These are phyloP conservation scores for Halesus radiatus DNA, from an alignment of 1,140 invertebrate genomes.

Conservation along the genomic window DNA sequence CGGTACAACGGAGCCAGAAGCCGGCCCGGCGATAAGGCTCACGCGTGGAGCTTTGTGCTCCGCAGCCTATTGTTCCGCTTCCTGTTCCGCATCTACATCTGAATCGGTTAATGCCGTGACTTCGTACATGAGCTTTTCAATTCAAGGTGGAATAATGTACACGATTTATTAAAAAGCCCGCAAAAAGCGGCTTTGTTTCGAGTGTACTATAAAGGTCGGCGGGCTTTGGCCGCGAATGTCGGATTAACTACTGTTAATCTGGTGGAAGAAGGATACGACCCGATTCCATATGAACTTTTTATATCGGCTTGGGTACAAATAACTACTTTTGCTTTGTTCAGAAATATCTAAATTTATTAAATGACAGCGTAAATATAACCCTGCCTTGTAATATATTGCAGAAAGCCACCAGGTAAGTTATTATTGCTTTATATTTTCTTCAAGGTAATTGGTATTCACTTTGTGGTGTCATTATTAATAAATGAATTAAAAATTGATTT, in stretches of 20 bases:
- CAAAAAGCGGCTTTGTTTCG: not conserved
- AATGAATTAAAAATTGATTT: too few species aligned
- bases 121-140: constrained; percentile 12
- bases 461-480: too few species aligned
- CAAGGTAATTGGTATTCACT: too few species aligned
- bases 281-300: not conserved
- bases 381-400: not conserved
- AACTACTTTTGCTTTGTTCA: not conserved
- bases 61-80: constrained; percentile 24
- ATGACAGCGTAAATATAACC: not conserved
- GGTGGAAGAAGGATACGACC: not conserved
- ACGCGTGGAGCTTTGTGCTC: constrained; percentile 27
- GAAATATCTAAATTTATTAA: not conserved
- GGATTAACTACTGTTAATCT: not conserved
- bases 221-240: not conserved
- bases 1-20: not conserved
- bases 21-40: constrained; percentile 30
- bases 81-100: constrained; percentile 18
- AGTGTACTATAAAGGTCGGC: constrained; percentile 3
- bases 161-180: not conserved
- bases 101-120: constrained; percentile 39
- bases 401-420: too few species aligned
- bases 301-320: not conserved
- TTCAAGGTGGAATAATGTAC: not conserved
- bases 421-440: too few species aligned